Base-by-base conservation (phyloP, 2,888 invertebrate species). In the Parelbella ahira region DNA sequence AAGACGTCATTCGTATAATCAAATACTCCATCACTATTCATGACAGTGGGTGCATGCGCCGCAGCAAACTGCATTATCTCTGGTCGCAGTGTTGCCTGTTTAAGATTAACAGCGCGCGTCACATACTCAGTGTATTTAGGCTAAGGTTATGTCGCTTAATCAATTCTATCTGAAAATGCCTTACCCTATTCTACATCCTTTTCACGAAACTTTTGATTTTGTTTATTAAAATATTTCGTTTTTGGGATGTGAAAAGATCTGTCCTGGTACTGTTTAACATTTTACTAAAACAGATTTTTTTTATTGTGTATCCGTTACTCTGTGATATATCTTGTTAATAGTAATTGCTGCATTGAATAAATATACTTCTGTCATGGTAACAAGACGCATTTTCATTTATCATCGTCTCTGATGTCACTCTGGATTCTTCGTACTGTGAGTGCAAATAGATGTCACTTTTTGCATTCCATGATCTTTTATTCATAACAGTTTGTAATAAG, bases 401-500 rank as follows among this genome's bases (percentile, higher is more conserved):
- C 41, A 34, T 34, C 7, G 20, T n/a, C n/a, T n/a, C n/a, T 41
- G 32, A 41, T 20, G 11, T 41, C 25, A 25, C 25, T 10, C 25
- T 19, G 13, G 25, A 27, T 41, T 41, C 32, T 39, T 33, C 33
- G 27, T 41, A 34, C 13, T n/a, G n/a, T n/a, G n/a, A n/a, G n/a
- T 32, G 11, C 23, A 6, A 29, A 19, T 28, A 15, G 25, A 41
- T 34, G 19, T 27, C 5, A 25, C 4, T 34, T 33, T 34, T 41
- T 41, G 39, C 27, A 20, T 11, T 27, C n/a, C 25, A 32, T 41
- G 27, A 41, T 41, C 33, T 41, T 41, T 41, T 34, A 41, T 41
- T 41, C 41, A 41, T 19, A 15, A 15, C 18, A 21, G 12, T 41
- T 24, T 27, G 33, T 27, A 23, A 23, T 24, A 36, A 43, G 36